Evolutionary conservation across 2,113 vertebrate genomes (phyloP).

Genomic region (Pelodiscus sinensis): DNA sequence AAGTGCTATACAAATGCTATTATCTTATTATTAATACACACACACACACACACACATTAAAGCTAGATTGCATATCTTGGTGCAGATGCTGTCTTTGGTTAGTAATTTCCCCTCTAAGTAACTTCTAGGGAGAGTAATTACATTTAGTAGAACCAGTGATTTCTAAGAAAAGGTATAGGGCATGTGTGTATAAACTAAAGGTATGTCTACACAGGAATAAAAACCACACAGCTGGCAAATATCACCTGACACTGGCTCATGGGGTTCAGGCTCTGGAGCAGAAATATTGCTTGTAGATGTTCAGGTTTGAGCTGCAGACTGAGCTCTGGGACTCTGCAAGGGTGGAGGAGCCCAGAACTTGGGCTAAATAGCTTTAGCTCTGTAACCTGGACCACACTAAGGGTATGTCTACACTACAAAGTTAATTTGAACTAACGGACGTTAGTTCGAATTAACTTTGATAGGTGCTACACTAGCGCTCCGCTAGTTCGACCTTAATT

Average conservation of each 20-base stretch:
- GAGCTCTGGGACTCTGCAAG: no score
- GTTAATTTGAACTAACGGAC: no score
- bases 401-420: no score
- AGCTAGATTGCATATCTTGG: neutral
- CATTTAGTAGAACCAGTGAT: neutral
- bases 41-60: fast-evolving
- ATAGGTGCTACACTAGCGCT: no score
- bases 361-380: no score
- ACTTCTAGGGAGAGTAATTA: neutral
- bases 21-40: neutral
- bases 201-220: neutral
- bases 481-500: no score
- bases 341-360: no score
- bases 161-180: neutral
- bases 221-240: neutral
- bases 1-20: neutral
- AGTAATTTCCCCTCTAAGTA: neutral
- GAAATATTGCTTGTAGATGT: neutral
- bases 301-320: no score
- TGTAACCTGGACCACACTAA: no score
- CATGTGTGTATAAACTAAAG: neutral
- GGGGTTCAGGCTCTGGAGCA: neutral
- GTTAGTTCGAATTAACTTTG: no score
- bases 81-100: neutral
- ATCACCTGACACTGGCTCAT: neutral